phyloP scores from a whole-genome alignment of 2,797 vertebrate species.

The Linurgus olivaceus region DNA sequence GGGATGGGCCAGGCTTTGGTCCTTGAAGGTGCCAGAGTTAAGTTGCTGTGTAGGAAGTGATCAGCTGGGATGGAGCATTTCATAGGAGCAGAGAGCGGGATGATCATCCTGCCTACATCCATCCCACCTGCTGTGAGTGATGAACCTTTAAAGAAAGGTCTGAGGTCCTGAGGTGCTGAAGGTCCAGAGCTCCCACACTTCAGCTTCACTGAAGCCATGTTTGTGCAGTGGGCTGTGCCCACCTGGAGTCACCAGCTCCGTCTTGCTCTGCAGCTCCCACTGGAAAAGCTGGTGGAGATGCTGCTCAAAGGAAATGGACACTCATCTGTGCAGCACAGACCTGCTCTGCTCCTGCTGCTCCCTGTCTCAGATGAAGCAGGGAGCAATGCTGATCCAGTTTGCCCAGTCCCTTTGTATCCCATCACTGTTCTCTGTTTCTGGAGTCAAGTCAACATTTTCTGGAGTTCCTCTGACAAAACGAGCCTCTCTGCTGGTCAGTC shows the following conservation, averaged over 20 bases:
- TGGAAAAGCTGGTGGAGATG: not conserved
- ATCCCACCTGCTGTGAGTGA: not conserved
- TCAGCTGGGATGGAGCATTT: not conserved
- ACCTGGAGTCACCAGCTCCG: not conserved
- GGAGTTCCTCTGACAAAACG: not conserved
- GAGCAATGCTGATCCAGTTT: not conserved
- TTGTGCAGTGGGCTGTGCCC: not conserved
- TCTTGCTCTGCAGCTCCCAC: not conserved
- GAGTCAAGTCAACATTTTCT: not conserved
- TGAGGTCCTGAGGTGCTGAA: not conserved
- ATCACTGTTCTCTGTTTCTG: not conserved
- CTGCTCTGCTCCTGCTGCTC: not conserved
- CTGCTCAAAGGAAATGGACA: not conserved
- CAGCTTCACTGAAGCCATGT: accelerated
- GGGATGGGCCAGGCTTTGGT: not conserved
- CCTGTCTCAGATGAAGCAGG: not conserved
- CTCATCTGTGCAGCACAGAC: not conserved
- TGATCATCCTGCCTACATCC: not conserved
- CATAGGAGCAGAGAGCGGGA: not conserved
- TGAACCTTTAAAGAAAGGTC: not conserved
- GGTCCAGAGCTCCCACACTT: not conserved
- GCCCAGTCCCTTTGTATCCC: not conserved
- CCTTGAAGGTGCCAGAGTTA: not conserved
- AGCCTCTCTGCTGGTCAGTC: conserved; percentile 56
- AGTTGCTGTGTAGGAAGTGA: not conserved